phyloP scores from a whole-genome alignment of 2,797 vertebrate species.

The Coilia nasus region DNA sequence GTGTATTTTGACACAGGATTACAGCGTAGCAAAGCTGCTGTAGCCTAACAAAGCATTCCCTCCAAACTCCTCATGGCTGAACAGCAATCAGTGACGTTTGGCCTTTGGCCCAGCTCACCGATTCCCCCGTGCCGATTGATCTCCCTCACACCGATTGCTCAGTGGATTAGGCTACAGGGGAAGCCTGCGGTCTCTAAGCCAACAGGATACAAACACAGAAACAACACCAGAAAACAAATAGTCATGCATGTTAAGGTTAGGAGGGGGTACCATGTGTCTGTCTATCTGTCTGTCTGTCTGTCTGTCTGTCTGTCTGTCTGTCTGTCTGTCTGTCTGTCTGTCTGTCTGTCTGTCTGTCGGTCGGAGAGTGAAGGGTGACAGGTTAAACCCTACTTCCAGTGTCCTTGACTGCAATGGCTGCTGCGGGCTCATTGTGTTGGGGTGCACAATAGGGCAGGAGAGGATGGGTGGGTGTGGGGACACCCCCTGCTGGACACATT shows the following conservation, averaged over 20 bases:
- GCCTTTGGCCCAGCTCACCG: neutral
- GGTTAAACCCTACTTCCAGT: neutral
- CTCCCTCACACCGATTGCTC: neutral
- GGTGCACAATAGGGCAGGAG: neutral
- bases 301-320: no score
- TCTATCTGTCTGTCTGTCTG: no score
- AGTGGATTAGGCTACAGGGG: neutral
- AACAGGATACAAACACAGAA: neutral
- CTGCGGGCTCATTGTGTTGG: neutral
- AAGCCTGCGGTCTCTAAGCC: neutral
- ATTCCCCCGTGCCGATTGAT: neutral
- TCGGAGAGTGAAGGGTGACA: neutral
- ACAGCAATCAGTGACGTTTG: neutral
- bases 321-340: no score
- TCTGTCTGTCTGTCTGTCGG: no score
- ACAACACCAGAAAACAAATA: neutral
- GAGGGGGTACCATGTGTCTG: neutral
- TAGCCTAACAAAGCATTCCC: neutral
- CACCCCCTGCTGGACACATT: slow-evolving; percentile 1
- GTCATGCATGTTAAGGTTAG: neutral
- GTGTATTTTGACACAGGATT: neutral
- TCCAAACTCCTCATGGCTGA: neutral
- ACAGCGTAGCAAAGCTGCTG: neutral
- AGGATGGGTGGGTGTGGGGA: neutral
- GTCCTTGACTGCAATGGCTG: neutral